These are phyloP conservation scores for Teleiodes luculella DNA, from an alignment of 2,888 invertebrate genomes.

Conservation along the genomic window DNA sequence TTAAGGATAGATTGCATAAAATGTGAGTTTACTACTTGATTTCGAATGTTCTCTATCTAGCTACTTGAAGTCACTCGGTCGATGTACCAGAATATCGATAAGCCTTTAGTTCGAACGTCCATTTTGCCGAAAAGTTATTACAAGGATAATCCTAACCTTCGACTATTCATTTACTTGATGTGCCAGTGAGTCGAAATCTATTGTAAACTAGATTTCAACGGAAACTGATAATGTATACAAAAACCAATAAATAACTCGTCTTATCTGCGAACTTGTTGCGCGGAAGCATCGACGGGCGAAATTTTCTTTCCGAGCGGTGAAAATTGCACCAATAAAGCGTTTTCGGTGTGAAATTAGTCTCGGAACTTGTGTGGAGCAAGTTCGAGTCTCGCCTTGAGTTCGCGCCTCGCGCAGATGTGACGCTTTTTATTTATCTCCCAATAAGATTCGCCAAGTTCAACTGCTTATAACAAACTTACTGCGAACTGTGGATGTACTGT, in stretches of 20 bases:
- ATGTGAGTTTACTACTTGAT: background rate
- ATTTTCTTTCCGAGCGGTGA: slow-evolving; percentile 23
- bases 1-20: background rate
- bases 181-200: too few relatives aligned
- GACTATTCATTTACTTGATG: too few relatives aligned
- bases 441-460: slow-evolving; percentile 15
- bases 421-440: slow-evolving; percentile 24
- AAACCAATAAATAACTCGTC: slow-evolving; percentile 2
- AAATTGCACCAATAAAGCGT: slow-evolving; percentile 52
- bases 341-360: slow-evolving; percentile 24
- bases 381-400: slow-evolving; percentile 42
- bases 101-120: too few relatives aligned
- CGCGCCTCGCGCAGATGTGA: slow-evolving; percentile 40
- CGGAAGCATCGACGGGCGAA: background rate
- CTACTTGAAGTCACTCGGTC: too few relatives aligned
- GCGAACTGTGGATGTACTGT: slow-evolving; percentile 6
- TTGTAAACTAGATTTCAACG: too few relatives aligned
- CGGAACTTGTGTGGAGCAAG: slow-evolving; percentile 23
- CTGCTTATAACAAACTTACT: slow-evolving; percentile 9
- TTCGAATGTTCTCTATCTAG: too few relatives aligned
- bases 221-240: too few relatives aligned
- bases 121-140: too few relatives aligned
- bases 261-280: slow-evolving; percentile 8
- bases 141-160: too few relatives aligned
- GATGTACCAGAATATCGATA: too few relatives aligned